Evolutionary conservation across 2,797 vertebrate species (phyloP).

Genomic region (Artibeus jamaicensis): DNA sequence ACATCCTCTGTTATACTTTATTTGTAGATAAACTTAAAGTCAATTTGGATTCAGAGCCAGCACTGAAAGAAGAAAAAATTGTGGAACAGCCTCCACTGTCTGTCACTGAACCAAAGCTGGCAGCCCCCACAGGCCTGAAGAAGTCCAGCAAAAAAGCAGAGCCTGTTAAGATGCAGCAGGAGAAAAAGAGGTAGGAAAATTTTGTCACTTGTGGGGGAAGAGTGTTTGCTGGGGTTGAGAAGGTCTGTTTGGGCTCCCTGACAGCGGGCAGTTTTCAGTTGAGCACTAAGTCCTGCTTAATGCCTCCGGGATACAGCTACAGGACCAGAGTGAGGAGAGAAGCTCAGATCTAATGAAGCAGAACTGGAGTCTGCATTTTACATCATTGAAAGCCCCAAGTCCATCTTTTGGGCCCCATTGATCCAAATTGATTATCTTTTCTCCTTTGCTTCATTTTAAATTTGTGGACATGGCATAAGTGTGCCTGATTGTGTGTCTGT

Average conservation of each 20-base stretch:
- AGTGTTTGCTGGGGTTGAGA: constrained; percentile 41
- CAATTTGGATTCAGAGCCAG: constrained; percentile 82
- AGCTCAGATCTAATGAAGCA: neutral
- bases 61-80: constrained; percentile 85
- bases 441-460: constrained; percentile 36
- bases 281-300: constrained; percentile 28
- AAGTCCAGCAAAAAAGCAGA: constrained; percentile 79
- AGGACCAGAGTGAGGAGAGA: neutral
- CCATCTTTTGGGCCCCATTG: neutral
- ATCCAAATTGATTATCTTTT: constrained; percentile 42
- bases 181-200: constrained; percentile 82
- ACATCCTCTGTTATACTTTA: constrained; percentile 54
- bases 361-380: neutral
- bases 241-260: constrained; percentile 47
- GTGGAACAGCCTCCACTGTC: constrained; percentile 66
- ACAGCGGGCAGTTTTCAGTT: constrained; percentile 24
- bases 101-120: constrained; percentile 71
- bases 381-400: neutral
- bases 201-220: constrained; percentile 7
- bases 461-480: constrained; percentile 16
- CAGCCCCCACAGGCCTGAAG: constrained; percentile 59
- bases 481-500: neutral
- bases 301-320: neutral
- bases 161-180: constrained; percentile 76
- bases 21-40: constrained; percentile 83